These are phyloP conservation scores for Glossophaga mutica DNA, from an alignment of 2,797 vertebrate genomes.

Conservation along the genomic window DNA sequence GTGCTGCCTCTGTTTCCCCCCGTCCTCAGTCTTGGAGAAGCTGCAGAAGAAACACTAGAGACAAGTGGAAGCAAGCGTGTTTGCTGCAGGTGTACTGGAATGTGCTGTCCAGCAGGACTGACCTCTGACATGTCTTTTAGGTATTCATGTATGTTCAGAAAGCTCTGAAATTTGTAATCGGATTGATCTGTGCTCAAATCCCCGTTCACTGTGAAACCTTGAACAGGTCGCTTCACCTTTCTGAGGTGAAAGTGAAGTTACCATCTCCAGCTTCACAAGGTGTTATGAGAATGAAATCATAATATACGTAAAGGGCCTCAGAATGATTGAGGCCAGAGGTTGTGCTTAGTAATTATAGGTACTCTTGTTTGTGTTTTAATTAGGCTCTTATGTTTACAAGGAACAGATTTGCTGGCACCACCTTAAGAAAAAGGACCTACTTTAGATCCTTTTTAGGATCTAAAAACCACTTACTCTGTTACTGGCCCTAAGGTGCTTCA, in stretches of 20 bases:
- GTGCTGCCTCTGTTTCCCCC: not conserved
- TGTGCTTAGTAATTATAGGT: not conserved
- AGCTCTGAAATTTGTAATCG: conserved; percentile 31
- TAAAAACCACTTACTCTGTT: not conserved
- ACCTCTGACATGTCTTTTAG: not conserved
- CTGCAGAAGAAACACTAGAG: not conserved
- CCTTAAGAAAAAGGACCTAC: not conserved
- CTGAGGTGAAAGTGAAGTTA: not conserved
- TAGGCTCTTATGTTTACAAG: not conserved
- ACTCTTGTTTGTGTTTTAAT: not conserved
- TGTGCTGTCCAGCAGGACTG: not conserved
- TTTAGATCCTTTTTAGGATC: too few species aligned
- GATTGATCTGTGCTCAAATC: not conserved
- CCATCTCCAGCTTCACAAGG: not conserved
- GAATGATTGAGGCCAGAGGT: not conserved
- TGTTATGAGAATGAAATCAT: not conserved
- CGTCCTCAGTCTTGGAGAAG: not conserved
- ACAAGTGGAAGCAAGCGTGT: not conserved
- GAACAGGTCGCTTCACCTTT: not conserved
- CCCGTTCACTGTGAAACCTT: not conserved
- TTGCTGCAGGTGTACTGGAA: not conserved
- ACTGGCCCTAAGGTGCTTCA: not conserved
- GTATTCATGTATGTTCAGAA: not conserved
- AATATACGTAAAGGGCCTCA: not conserved
- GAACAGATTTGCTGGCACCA: not conserved